These are phyloP conservation scores for Neogale vison DNA, from an alignment of 2,113 vertebrate species.

Conservation along the genomic window DNA sequence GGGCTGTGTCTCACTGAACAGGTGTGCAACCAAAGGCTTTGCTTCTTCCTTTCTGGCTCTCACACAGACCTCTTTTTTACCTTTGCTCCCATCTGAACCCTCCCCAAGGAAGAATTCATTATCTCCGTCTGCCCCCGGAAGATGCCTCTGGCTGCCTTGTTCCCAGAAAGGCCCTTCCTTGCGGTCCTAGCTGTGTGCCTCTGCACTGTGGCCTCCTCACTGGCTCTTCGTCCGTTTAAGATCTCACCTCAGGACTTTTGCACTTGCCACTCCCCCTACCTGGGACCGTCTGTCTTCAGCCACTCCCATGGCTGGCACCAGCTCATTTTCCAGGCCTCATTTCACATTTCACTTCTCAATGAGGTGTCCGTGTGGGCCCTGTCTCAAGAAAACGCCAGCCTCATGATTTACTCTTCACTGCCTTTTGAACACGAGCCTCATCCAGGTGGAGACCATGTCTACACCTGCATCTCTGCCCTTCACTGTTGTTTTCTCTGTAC, in stretches of 20 bases:
- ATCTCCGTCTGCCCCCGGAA: too few species aligned
- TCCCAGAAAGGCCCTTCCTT: not conserved
- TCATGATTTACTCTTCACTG: not conserved
- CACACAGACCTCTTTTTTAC: too few species aligned
- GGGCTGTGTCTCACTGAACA: not conserved
- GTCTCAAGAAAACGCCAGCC: not conserved
- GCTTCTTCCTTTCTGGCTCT: not conserved
- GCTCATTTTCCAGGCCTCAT: not conserved
- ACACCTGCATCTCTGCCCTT: accelerated
- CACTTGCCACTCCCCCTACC: not conserved
- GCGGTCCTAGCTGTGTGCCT: accelerated
- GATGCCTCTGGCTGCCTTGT: not conserved
- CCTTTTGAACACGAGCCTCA: not conserved
- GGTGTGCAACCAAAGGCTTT: not conserved
- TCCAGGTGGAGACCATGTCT: accelerated
- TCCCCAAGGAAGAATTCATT: not conserved
- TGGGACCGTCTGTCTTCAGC: not conserved
- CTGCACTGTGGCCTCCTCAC: not conserved
- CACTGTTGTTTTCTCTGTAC: not conserved
- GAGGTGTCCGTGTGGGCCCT: not conserved
- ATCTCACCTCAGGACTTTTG: not conserved
- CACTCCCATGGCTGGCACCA: not conserved
- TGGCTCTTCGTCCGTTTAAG: not conserved
- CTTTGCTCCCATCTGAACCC: not conserved
- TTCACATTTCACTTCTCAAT: not conserved